Base-by-base conservation (phyloP, 1,140 invertebrate species). In the Samia ricini region DNA sequence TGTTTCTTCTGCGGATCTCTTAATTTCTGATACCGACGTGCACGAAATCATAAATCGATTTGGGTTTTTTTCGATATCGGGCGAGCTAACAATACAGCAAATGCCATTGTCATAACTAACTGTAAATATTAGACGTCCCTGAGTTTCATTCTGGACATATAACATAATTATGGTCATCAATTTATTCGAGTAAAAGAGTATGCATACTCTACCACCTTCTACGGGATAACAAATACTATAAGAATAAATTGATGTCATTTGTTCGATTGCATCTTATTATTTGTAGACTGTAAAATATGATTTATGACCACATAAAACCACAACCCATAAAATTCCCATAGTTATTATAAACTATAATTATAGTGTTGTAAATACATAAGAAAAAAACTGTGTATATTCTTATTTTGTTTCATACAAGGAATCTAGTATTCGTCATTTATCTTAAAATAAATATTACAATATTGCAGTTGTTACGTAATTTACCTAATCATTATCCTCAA, bases 371-470 rank as follows among this genome's bases (percentile, higher is more conserved):
- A 56, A 23, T 56, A 29, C 23, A 19, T 1, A 56, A 24, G 23
- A 26, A 19, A 15, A 56, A n/a, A 18, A 26, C 19, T 8, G 0
- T 8, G 0, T 56, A 56, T 24, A 8, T 56, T 19, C 5, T n/a
- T 26, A 24, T 24, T 24, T 3, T 24, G 29, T 29, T 42, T 12
- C 12, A 42, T 42, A 42, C 33, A 42, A 42, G 7, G 33, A 23
- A 21, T 42, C n/a, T 3, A 42, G 33, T 36, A 42, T 6, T 21
- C 51, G 51, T 52, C 51, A 52, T 52, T 7, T 20, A 20, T 2
- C 51, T 52, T 52, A 52, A 52, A 52, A 52, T 52, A 52, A 5
- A 52, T 52, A 21, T 52, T 52, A 52, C n/a, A 23, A 21, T 12
- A 52, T 52, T 23, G 51, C 23, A 52, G 51, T 52, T 22, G 19